Evolutionary conservation across 2,113 vertebrate genomes (phyloP), one percentile per base, ranked within the genome.

Genomic region (Tetraodon nigroviridis): DNA sequence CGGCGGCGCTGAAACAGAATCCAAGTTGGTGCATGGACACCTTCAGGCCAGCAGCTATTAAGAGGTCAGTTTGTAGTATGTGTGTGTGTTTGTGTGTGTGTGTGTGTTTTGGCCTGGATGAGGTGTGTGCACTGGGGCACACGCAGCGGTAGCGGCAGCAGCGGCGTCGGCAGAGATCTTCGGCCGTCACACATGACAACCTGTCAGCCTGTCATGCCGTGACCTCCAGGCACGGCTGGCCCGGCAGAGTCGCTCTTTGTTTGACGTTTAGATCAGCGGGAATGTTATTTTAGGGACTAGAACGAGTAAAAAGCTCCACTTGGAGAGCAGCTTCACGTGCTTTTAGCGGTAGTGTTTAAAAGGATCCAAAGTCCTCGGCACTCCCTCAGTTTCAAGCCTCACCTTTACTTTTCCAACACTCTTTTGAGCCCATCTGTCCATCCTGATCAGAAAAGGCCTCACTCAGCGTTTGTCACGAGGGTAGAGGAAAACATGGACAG

Each of bases 171-270:
- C 32, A 37, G 71, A 86, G 80, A 83, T 58, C 53, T 56, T 64
- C 79, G 72, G 79, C 82, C 58, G 37, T 81, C 90, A 88, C 85
- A 81, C 47, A 55, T 89, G 90, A 93, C 61, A 90, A 84, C 86
- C 87, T 93, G 92, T 93, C 92, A 93, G 89, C 79, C 87, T 91
- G 92, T 94, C 91, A 94, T 61, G 85, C 65, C 79, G 63, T 61
- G 76, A 89, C 90, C 91, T 92, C 79, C 81, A 82, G 90, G 91
- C 89, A 84, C 74, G 75, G 67, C 27, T 83, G 71, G 84, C 71
- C 81, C 81, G 68, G 79, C 66, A 27, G 49, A 51, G 61, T 69
- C 74, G 69, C 64, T 71, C 72, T 63, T 55, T 44, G 47, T 57
- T 22, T 69, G 41, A 56, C 51, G 66, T 40, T 49, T 61, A 52